These are phyloP conservation scores for Elanus axillaris DNA, from an alignment of 2,113 vertebrate species.

Conservation along the genomic window DNA sequence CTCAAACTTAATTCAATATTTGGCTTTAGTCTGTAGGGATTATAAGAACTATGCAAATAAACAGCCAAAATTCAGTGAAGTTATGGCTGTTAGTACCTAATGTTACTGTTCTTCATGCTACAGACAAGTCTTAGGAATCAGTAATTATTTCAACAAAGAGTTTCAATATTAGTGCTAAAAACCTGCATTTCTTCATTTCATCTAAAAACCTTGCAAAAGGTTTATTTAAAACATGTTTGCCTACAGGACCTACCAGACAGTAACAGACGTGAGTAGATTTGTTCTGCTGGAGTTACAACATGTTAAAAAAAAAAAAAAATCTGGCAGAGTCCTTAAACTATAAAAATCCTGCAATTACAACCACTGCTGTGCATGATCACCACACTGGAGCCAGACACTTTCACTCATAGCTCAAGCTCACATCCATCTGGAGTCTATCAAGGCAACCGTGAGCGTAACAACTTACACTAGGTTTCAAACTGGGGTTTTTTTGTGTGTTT, in stretches of 20 bases:
- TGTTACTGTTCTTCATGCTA: background rate
- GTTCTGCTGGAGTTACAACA: constrained; percentile 79
- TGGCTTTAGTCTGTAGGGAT: constrained; percentile 16
- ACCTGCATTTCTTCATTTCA: constrained; percentile 61
- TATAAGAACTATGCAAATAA: constrained; percentile 18
- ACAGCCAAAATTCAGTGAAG: constrained; percentile 31
- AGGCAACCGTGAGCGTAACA: constrained; percentile 74
- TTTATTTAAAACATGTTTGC: constrained; percentile 75
- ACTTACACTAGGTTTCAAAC: constrained; percentile 65
- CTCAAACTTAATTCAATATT: constrained; percentile 19
- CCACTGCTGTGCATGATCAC: constrained; percentile 84
- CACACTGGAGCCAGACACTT: constrained; percentile 87
- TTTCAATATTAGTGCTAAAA: constrained; percentile 45
- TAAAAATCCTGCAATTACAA: constrained; percentile 86
- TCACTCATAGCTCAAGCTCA: constrained; percentile 72
- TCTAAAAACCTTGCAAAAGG: constrained; percentile 42
- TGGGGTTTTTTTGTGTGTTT: constrained; percentile 29
- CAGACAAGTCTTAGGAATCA: constrained; percentile 26
- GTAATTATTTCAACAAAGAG: constrained; percentile 29
- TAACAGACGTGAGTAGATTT: constrained; percentile 77
- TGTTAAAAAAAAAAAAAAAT: constrained; percentile 14
- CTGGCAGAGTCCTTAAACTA: constrained; percentile 76
- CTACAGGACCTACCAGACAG: constrained; percentile 79
- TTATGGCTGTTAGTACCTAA: background rate
- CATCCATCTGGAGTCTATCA: constrained; percentile 96